These are phyloP conservation scores for Hydrocynus forskahlii DNA, from an alignment of 2,797 vertebrate genomes.

Conservation along the genomic window DNA sequence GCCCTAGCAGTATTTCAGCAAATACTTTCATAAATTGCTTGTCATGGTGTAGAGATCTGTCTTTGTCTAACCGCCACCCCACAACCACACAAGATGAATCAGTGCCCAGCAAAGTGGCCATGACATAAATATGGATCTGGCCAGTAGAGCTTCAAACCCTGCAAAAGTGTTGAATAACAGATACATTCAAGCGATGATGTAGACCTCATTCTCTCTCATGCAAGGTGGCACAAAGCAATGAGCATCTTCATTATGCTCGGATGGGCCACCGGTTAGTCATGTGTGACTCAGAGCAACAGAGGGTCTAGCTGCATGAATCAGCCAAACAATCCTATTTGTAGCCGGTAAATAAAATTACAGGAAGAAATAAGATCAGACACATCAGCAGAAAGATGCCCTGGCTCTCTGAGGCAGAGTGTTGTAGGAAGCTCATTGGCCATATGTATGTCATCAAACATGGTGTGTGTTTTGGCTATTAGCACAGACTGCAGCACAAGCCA, in stretches of 20 bases:
- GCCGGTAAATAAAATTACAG: conserved; percentile 16
- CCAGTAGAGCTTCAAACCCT: conserved; percentile 17
- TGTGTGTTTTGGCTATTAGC: conserved; percentile 1
- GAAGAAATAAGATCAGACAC: conserved; percentile 13
- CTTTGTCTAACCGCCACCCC: background rate
- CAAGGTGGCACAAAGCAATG: conserved; percentile 31
- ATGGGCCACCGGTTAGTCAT: conserved; percentile 37
- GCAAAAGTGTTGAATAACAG: conserved; percentile 17
- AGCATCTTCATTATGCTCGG: conserved; percentile 39
- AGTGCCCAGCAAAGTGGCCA: background rate
- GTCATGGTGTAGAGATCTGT: background rate
- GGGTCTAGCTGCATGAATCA: conserved; percentile 36
- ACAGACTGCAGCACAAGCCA: background rate
- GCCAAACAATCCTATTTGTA: conserved; percentile 39
- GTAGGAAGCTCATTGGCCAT: background rate
- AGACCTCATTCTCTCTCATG: conserved; percentile 20
- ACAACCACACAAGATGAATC: background rate
- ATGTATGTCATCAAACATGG: background rate
- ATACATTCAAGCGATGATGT: conserved; percentile 11
- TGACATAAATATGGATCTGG: conserved; percentile 1
- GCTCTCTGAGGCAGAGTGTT: background rate
- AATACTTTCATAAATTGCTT: background rate
- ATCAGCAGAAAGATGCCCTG: too few species aligned
- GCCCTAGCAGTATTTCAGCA: background rate
- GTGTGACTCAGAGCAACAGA: conserved; percentile 38